Percentiles rank a stretch among this genome's conserved stretches.
Conservation (phyloP, 2,888 invertebrate genomes). For the Psococerastis gibbosa region DNA sequence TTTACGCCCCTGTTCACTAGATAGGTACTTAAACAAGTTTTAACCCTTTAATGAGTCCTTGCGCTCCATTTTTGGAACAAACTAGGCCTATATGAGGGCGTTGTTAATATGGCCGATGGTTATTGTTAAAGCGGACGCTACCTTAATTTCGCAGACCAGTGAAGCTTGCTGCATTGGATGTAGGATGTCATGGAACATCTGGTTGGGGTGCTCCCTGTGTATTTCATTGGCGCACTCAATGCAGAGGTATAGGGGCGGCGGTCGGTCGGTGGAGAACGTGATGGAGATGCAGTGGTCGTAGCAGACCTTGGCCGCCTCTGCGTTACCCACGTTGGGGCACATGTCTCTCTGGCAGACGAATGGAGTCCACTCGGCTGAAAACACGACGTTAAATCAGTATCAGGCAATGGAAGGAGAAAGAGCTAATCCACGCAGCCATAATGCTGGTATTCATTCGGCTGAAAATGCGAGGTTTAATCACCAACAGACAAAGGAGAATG, state of each 20-base stretch:
- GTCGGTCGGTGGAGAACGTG: constrained; percentile 64
- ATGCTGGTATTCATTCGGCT: neutral
- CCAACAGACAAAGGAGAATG: too few species aligned
- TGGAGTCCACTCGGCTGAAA: constrained; percentile 49
- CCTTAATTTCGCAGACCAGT: constrained; percentile 90
- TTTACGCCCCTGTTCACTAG: too few species aligned
- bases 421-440: neutral
- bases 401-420: constrained; percentile 9
- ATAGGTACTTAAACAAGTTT: too few species aligned
- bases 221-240: constrained; percentile 91
- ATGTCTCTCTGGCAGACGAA: constrained; percentile 80
- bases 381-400: too few species aligned
- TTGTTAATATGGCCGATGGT: too few species aligned
- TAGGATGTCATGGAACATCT: constrained; percentile 67
- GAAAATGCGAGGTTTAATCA: neutral
- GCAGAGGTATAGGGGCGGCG: constrained; percentile 89
- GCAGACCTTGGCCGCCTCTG: constrained; percentile 84
- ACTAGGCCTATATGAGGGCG: too few species aligned
- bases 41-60: too few species aligned
- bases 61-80: too few species aligned
- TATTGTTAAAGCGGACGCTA: too few species aligned
- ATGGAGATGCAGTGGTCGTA: constrained; percentile 84
- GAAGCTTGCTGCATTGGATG: constrained; percentile 91
- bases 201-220: constrained; percentile 68
- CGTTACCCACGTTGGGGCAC: constrained; percentile 72